A percentile compares a stretch with the other conserved stretches of the same genome.
phyloP scores from a whole-genome alignment of 2,888 invertebrate genomes.

The Notocelia uddmanniana region DNA sequence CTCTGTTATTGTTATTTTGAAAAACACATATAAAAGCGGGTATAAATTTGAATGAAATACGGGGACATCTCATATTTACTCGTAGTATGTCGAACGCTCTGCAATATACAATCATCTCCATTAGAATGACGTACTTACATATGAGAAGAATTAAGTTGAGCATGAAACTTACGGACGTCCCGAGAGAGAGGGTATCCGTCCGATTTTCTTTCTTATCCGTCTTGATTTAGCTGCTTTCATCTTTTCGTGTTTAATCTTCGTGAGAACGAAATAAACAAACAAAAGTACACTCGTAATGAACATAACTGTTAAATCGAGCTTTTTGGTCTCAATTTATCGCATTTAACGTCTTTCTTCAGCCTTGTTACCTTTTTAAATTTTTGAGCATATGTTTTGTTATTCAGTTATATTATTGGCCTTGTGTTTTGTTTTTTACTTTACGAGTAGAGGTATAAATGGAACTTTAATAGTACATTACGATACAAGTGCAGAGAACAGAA shows the following conservation, averaged over 20 bases:
- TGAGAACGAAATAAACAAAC: conserved; percentile 41
- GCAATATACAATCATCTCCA: not conserved
- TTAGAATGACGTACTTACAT: conserved; percentile 30
- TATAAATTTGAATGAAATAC: not conserved
- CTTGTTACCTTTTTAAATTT: not conserved
- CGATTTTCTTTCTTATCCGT: conserved; percentile 36
- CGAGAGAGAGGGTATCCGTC: conserved; percentile 34
- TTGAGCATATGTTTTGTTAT: not conserved
- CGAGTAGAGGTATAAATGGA: too few species aligned
- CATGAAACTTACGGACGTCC: conserved; percentile 33
- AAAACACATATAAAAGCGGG: not conserved
- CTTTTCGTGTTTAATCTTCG: conserved; percentile 36
- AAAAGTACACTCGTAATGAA: conserved; percentile 8
- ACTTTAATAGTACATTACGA: too few species aligned
- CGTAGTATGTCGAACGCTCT: too few species aligned
- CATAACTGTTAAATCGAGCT: conserved; percentile 20
- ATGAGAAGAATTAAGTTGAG: conserved; percentile 35
- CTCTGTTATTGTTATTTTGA: not conserved
- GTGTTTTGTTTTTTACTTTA: not conserved
- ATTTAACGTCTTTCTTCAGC: not conserved
- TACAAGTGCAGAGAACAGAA: too few species aligned
- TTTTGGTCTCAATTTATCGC: conserved; percentile 3
- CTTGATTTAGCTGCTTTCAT: conserved; percentile 40
- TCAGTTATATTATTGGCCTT: not conserved
- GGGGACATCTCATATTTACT: too few species aligned